A percentile compares a stretch with the other conserved stretches of the same genome.
phyloP scores from a whole-genome alignment of 2,113 vertebrate species.

The Pseudorectes ferrugineus region DNA sequence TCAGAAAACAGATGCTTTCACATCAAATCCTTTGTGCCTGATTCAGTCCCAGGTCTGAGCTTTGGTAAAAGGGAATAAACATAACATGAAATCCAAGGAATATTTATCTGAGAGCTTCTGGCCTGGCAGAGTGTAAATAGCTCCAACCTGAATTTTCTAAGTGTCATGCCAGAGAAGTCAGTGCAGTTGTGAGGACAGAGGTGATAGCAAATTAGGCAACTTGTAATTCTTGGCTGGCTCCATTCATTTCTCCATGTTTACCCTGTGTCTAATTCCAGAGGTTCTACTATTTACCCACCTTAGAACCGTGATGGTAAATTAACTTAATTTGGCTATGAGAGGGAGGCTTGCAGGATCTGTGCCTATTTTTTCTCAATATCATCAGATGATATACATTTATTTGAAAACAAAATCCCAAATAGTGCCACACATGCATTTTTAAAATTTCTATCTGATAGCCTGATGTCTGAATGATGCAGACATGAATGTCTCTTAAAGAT shows the following conservation, averaged over 20 bases:
- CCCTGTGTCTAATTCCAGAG: background rate
- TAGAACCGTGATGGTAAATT: background rate
- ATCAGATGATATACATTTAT: background rate
- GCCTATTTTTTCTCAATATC: background rate
- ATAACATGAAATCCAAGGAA: background rate
- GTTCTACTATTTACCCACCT: background rate
- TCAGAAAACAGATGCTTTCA: background rate
- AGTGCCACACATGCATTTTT: background rate
- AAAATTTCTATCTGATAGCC: background rate
- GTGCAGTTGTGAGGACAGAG: background rate
- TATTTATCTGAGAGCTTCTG: background rate
- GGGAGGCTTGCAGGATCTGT: background rate
- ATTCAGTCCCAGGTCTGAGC: background rate
- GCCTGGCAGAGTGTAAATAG: background rate
- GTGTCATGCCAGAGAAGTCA: background rate
- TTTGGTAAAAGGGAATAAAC: background rate
- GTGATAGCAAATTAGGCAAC: background rate
- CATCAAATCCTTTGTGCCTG: background rate
- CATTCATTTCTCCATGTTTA: background rate
- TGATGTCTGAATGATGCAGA: background rate
- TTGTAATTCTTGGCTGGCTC: background rate
- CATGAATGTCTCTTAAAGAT: background rate
- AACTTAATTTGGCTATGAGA: background rate
- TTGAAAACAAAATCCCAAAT: background rate
- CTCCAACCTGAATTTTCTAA: slow-evolving; percentile 31